phyloP scores from a whole-genome alignment of 2,797 vertebrate species.

The Chiroxiphia lanceolata region DNA sequence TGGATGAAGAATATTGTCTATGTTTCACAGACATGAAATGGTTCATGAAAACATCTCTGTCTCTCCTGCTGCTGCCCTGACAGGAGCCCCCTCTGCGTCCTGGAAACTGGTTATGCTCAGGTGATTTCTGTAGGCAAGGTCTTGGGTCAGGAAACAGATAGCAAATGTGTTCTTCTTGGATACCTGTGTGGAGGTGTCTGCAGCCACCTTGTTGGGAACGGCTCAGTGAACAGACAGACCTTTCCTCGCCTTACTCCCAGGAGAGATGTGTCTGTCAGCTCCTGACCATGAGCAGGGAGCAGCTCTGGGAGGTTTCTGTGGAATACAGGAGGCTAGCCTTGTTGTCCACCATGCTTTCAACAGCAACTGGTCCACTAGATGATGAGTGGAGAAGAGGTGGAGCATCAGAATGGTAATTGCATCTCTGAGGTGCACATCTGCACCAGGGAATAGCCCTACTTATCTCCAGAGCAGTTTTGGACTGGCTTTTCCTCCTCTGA shows the following conservation, averaged over 20 bases:
- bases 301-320: neutral
- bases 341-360: neutral
- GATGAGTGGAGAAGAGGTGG: neutral
- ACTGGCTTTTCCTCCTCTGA: neutral
- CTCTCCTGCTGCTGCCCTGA: neutral
- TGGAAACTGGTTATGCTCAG: neutral
- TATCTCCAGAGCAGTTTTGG: neutral
- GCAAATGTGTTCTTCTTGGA: neutral
- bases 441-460: neutral
- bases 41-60: neutral
- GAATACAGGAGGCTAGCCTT: neutral
- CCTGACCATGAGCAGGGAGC: neutral
- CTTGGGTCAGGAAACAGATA: neutral
- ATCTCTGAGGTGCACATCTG: neutral
- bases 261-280: neutral
- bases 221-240: neutral
- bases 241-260: neutral
- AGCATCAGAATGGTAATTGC: neutral
- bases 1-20: neutral
- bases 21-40: neutral
- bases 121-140: neutral
- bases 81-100: neutral
- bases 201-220: neutral
- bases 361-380: neutral
- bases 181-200: neutral